A percentile compares a stretch with the other conserved stretches of the same genome.
phyloP scores from a whole-genome alignment of 2,113 vertebrate species.

The Pelvicachromis taeniatus region DNA sequence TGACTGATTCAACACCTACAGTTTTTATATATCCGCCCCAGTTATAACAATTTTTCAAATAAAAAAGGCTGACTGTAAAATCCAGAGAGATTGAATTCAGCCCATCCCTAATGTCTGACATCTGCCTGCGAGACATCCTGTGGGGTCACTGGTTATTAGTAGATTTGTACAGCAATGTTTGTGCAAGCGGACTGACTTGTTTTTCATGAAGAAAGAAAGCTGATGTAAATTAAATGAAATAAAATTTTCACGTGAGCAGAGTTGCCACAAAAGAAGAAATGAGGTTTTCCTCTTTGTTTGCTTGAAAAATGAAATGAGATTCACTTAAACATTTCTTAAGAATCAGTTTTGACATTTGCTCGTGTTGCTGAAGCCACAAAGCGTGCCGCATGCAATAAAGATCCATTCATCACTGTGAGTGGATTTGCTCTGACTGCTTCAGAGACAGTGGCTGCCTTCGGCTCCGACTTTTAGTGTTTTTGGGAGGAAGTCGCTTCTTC shows the following conservation, averaged over 20 bases:
- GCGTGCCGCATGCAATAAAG: conserved; percentile 10
- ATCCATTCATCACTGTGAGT: conserved; percentile 49
- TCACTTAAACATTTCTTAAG: not conserved
- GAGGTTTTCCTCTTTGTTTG: conserved; percentile 14
- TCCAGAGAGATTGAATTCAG: not conserved
- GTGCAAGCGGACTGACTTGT: not conserved
- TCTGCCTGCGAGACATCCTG: not conserved
- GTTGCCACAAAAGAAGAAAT: not conserved
- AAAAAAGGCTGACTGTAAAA: no score
- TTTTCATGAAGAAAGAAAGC: not conserved
- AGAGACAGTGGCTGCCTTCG: conserved; percentile 31
- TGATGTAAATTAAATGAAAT: not conserved
- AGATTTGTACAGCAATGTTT: not conserved
- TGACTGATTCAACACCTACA: no score
- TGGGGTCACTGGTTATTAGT: not conserved
- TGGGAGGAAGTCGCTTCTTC: conserved; percentile 36
- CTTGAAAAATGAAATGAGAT: not conserved
- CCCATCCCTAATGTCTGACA: not conserved
- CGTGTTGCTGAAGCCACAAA: conserved; percentile 3
- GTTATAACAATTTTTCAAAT: no score
- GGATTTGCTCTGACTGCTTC: conserved; percentile 29
- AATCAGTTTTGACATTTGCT: conserved; percentile 26
- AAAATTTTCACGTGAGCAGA: not conserved
- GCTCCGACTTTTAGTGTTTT: conserved; percentile 7
- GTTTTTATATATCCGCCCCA: no score